Percentiles rank a stretch among this genome's conserved stretches.
Evolutionary conservation across 2,888 invertebrate species (phyloP).

Genomic region (Danaus chrysippus): DNA sequence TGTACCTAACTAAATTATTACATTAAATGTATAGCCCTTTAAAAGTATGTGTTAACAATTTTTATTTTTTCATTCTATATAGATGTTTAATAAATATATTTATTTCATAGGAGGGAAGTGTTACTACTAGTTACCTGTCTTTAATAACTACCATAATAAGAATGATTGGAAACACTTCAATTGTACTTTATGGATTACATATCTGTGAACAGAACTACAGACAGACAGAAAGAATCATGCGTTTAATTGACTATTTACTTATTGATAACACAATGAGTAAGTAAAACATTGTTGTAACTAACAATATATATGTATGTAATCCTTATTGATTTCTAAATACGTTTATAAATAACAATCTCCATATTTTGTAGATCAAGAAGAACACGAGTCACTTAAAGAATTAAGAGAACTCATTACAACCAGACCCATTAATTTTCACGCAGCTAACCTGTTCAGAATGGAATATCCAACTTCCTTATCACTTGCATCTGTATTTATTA

Average conservation of each 20-base stretch:
- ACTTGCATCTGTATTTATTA: too few relatives aligned
- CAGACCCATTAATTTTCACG: conserved; percentile 50
- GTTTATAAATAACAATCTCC: too few relatives aligned
- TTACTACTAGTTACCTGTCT: conserved; percentile 11
- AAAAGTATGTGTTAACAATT: too few relatives aligned
- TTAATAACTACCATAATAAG: conserved; percentile 17
- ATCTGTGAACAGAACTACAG: conserved; percentile 22
- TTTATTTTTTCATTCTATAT: too few relatives aligned
- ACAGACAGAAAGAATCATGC: conserved; percentile 18
- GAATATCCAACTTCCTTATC: conserved; percentile 53
- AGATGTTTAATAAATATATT: not conserved
- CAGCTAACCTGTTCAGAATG: conserved; percentile 52
- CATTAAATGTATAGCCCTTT: too few relatives aligned
- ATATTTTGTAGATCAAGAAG: conserved; percentile 43
- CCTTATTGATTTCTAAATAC: not conserved
- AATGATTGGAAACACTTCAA: not conserved
- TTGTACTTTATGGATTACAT: conserved; percentile 15
- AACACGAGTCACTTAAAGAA: conserved; percentile 40
- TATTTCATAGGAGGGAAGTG: not conserved
- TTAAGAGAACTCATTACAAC: conserved; percentile 46
- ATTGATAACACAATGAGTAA: conserved; percentile 23
- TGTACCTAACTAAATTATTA: too few relatives aligned
- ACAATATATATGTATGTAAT: too few relatives aligned
- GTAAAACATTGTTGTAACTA: not conserved
- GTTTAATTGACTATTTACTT: conserved; percentile 19